These are phyloP conservation scores for Eriocheir sinensis DNA, from an alignment of 1,140 invertebrate genomes.

Conservation along the genomic window DNA sequence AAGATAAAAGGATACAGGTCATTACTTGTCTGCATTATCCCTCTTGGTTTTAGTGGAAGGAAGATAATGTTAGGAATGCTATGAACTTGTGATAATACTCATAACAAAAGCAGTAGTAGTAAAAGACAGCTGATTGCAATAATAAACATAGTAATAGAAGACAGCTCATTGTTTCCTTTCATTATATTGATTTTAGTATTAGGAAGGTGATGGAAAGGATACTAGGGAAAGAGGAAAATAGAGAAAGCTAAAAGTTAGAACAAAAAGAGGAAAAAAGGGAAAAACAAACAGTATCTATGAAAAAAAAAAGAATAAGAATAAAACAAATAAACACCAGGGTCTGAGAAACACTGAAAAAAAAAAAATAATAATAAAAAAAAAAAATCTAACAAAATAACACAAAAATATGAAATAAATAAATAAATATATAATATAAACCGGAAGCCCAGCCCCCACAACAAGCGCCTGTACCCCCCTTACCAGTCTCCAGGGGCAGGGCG, in stretches of 20 bases:
- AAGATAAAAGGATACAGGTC: no score
- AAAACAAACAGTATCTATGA: neutral
- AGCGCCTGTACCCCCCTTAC: conserved; percentile 44
- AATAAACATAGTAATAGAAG: neutral
- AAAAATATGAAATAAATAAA: neutral
- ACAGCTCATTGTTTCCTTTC: neutral
- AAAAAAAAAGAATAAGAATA: neutral
- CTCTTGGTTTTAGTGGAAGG: no score
- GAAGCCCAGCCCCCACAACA: neutral
- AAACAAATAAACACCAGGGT: neutral
- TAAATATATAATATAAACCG: no score
- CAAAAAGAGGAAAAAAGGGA: no score
- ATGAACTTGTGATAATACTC: no score
- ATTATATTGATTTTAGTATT: neutral
- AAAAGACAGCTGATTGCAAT: no score
- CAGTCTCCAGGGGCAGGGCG: conserved; percentile 45
- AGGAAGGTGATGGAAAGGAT: neutral
- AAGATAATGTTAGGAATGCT: no score
- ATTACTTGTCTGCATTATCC: no score
- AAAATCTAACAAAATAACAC: neutral
- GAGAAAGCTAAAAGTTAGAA: neutral
- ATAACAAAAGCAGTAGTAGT: no score
- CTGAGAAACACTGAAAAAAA: no score
- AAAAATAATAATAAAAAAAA: no score
- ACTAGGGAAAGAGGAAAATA: neutral